Evolutionary conservation across 1,140 invertebrate species (phyloP).

Genomic region (Phocides pigmalion): DNA sequence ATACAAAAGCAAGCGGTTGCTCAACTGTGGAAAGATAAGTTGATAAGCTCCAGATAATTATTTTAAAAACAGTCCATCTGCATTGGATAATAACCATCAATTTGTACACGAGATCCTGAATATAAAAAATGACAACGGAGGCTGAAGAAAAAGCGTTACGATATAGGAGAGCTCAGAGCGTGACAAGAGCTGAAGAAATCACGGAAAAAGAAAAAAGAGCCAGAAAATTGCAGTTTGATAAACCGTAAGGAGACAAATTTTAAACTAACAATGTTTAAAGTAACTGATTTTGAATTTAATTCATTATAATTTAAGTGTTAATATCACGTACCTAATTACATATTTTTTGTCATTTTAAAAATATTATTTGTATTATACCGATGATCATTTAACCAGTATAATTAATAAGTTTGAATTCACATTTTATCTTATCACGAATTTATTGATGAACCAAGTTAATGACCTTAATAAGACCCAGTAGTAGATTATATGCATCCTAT

Average conservation of each 20-base stretch:
- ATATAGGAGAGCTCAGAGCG: conserved; percentile 91
- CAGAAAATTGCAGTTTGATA: conserved; percentile 92
- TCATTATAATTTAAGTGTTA: too few species aligned
- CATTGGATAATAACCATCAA: too few species aligned
- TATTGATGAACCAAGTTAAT: background rate
- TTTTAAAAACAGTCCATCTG: too few species aligned
- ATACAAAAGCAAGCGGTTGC: too few species aligned
- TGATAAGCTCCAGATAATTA: background rate
- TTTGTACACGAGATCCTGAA: background rate
- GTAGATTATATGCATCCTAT: background rate
- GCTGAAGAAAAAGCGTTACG: conserved; percentile 84
- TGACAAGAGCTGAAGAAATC: conserved; percentile 94
- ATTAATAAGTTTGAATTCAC: background rate
- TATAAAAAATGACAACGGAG: conserved; percentile 66
- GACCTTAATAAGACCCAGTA: background rate
- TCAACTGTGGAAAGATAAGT: background rate
- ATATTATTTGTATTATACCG: background rate
- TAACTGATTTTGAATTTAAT: too few species aligned
- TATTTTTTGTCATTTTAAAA: too few species aligned
- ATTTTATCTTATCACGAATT: background rate
- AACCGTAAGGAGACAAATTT: conserved; percentile 88
- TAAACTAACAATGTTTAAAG: too few species aligned
- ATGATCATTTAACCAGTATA: background rate
- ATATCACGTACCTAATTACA: too few species aligned
- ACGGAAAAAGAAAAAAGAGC: conserved; percentile 91